Evolutionary conservation across 2,797 vertebrate species (phyloP).

Genomic region (Meriones psammophilus): DNA sequence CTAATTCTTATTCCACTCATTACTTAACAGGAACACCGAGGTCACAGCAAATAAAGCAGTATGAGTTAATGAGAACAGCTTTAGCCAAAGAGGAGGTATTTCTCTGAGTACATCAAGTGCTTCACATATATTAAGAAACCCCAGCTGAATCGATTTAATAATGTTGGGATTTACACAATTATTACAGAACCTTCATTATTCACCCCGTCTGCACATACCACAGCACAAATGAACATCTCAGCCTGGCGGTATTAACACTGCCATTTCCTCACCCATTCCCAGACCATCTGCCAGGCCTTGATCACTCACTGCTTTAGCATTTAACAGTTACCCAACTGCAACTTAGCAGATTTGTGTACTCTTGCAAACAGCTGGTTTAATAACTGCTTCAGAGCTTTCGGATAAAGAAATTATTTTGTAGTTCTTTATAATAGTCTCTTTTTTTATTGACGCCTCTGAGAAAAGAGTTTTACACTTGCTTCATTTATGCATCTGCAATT

Average conservation of each 20-base stretch:
- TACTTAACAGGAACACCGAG: constrained; percentile 89
- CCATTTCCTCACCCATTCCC: constrained; percentile 91
- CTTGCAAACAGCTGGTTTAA: constrained; percentile 93
- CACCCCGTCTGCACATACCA: constrained; percentile 89
- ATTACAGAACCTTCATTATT: constrained; percentile 93
- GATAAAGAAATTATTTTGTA: constrained; percentile 91
- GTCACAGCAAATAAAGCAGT: constrained; percentile 90
- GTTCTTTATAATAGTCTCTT: constrained; percentile 85
- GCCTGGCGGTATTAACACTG: constrained; percentile 91
- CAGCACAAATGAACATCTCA: constrained; percentile 92
- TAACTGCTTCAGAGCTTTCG: constrained; percentile 90
- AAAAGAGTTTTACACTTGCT: constrained; percentile 76
- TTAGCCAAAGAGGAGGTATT: constrained; percentile 90
- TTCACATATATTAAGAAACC: constrained; percentile 92
- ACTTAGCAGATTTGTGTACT: constrained; percentile 93
- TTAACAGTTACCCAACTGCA: constrained; percentile 93
- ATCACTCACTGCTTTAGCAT: constrained; percentile 91
- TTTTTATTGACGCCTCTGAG: constrained; percentile 80
- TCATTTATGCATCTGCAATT: constrained; percentile 75
- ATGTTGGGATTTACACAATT: constrained; percentile 94
- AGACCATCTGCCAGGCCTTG: constrained; percentile 91
- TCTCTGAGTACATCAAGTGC: constrained; percentile 89
- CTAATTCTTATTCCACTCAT: constrained; percentile 90
- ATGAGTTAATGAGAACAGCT: constrained; percentile 91
- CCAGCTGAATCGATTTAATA: constrained; percentile 92